Evolutionary conservation across 2,888 invertebrate genomes (phyloP), one percentile per base, ranked within the genome.

Genomic region (Euplagia quadripunctaria): DNA sequence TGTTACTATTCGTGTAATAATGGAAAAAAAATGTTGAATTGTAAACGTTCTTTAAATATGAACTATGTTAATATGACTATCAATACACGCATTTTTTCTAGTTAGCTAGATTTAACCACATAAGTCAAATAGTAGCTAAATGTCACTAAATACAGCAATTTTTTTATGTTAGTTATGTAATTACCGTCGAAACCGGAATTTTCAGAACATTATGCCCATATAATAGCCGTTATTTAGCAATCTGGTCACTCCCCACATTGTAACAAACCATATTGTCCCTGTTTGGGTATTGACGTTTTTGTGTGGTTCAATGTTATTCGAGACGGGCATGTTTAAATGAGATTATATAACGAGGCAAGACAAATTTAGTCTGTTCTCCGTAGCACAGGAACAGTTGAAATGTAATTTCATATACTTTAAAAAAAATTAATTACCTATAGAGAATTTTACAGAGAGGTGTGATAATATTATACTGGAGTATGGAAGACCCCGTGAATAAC

Each of bases 191-290:
- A 74, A 76, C 65, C 64, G 65, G 58, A 58, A 63, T 79, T 80
- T 73, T 72, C 72, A 78, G 78, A 61, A 65, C 55, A 55, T 68
- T 42, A 55, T 58, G 43, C 20, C 31, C 51, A 64, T 49, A 71
- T 72, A 66, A 71, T 78, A 81, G 85, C 84, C 82, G 81, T 79
- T 82, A 78, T 80, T 79, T 82, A 77, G 76, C 73, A 82, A 85
- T 68, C 78, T 76, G 82, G 86, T 85, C 85, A 83, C 87, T 85
- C 86, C 89, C 81, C 67, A 75, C 81, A 87, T 86, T 87, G 88
- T 89, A 65, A 75, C 41, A 70, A 74, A 71, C 76, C 77, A 58
- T 80, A 63, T 64, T 46, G 67, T 20, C 61, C 61, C 49, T 67
- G 49, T 71, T 82, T 79, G 81, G 78, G 81, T 86, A 80, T 85